Evolutionary conservation across 1,140 invertebrate genomes (phyloP).

Genomic region (Procambarus clarkii): DNA sequence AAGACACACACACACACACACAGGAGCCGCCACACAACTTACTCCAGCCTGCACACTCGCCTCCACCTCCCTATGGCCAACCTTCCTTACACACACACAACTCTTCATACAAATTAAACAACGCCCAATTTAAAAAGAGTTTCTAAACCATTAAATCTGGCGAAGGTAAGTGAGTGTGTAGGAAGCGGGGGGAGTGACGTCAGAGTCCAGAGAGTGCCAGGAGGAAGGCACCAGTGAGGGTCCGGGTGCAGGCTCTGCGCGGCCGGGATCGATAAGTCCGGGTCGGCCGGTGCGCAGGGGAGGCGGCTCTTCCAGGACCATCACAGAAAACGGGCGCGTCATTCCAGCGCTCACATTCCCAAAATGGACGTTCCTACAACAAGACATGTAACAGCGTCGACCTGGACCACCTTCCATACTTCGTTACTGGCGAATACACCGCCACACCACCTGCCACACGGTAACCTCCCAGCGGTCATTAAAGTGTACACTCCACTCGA

Average conservation of each 20-base stretch:
- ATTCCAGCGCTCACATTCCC: not conserved
- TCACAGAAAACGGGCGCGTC: slow-evolving; percentile 32
- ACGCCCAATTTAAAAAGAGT: not conserved
- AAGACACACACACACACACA: not conserved
- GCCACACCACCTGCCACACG: not conserved
- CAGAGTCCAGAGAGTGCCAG: slow-evolving; percentile 12
- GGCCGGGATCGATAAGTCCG: slow-evolving; percentile 21
- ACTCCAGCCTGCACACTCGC: not conserved
- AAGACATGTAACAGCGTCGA: not conserved
- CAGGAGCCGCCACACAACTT: not conserved
- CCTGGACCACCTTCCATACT: not conserved
- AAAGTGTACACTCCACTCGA: not conserved
- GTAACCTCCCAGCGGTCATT: not conserved
- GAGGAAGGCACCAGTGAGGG: not conserved
- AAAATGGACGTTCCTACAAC: slow-evolving; percentile 6
- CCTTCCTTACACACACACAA: not conserved
- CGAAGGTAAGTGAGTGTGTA: slow-evolving; percentile 11
- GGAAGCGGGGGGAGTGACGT: slow-evolving; percentile 10
- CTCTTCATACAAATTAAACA: not conserved
- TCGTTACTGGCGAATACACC: not conserved
- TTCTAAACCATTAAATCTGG: not conserved
- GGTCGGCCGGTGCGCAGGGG: slow-evolving; percentile 28
- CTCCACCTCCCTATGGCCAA: not conserved
- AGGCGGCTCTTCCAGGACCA: slow-evolving; percentile 20
- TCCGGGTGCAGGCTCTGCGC: slow-evolving; percentile 22